Base-by-base conservation (phyloP, 2,888 invertebrate species). In the Drosophila eohydei region DNA sequence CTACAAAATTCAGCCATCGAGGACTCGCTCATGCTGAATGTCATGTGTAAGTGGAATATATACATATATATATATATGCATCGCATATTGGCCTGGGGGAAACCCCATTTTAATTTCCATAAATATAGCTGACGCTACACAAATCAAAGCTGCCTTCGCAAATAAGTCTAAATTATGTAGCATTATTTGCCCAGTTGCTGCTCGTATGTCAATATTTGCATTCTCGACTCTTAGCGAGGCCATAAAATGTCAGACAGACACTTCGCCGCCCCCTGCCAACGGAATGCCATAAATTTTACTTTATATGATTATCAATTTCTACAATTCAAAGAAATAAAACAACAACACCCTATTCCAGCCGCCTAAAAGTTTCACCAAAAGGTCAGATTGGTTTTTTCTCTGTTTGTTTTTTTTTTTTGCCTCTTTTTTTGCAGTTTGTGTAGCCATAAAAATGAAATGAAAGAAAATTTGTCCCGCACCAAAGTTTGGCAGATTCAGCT, bases 21-120 rank as follows among this genome's bases (percentile, higher is more conserved):
- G 89, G 97, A 97, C 93, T 95, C 95, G 36, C 95, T 97, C 92
- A 95, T 95, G 90, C 94, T 98, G 80, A 97, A 97, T 93, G 96
- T 98, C 83, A 96, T 97, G 89, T 98, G 97, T 98, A 94, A 97
- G 97, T 96, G 93, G 67, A 58, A 56, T 60, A 44, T 21, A 26
- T 36, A 38, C 12, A 26, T 14, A 16, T 16, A 38, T 32, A 41
- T 58, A 40, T 38, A 21, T 12, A 36, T 21, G 32, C 52, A 14
- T 12, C 16, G 40, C 8, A 4, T 32, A 44, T 38, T 40, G 46
- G 43, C 48, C 34, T 32, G 16, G 62, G 32, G 46, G n/a, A 58
- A 36, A 34, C 9, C 67, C 50, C 44, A 48, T 82, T 85, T 77
- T 75, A 78, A 82, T 82, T 80, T 80, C 58, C 81, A 80, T 84